These are phyloP conservation scores for Corythornis cristatus DNA, from an alignment of 2,113 vertebrate genomes.

Conservation along the genomic window DNA sequence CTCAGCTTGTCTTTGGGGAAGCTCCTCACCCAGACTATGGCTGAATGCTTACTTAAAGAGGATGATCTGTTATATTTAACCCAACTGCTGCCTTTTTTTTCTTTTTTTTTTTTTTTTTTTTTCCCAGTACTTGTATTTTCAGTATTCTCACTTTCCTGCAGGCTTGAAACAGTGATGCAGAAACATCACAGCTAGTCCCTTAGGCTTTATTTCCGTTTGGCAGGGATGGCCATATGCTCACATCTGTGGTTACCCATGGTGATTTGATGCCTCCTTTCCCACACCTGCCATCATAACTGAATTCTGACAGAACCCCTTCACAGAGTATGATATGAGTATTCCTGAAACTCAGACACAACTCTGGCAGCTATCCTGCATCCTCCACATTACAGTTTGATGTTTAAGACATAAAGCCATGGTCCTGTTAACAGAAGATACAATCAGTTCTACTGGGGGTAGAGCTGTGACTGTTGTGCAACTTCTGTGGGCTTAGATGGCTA, in stretches of 20 bases:
- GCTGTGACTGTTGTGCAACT: neutral
- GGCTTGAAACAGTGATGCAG: neutral
- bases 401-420: neutral
- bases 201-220: neutral
- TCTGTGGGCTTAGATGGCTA: neutral
- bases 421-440: neutral
- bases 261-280: neutral
- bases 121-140: neutral
- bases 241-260: neutral
- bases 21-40: neutral
- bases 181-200: neutral
- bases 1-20: neutral
- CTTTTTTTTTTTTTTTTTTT: neutral
- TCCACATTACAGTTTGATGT: accelerated
- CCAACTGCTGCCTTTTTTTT: neutral
- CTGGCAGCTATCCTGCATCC: accelerated
- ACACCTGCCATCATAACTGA: accelerated
- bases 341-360: neutral
- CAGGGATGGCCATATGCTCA: accelerated
- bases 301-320: neutral
- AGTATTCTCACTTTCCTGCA: neutral
- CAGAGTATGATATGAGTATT: neutral
- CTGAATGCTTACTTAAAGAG: neutral
- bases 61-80: neutral
- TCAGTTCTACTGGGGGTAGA: neutral